phyloP scores from a whole-genome alignment of 2,797 vertebrate species.

The Rhynchonycteris naso region DNA sequence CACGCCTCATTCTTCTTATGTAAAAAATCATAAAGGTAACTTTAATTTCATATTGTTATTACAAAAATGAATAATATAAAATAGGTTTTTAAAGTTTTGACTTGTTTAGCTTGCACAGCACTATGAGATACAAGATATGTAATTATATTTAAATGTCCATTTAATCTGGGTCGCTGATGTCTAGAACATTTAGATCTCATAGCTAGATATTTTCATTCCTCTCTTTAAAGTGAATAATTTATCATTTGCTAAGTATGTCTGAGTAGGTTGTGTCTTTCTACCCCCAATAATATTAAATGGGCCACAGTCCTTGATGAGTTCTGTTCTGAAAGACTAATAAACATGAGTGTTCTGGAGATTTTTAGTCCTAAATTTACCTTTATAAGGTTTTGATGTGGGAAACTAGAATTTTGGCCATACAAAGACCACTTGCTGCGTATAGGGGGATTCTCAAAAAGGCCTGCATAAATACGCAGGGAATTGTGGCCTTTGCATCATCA shows the following conservation, averaged over 20 bases:
- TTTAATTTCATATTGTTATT: background rate
- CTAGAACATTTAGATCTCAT: background rate
- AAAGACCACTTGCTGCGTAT: background rate
- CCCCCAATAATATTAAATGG: background rate
- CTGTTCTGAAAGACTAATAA: background rate
- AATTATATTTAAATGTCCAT: background rate
- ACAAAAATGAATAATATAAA: background rate
- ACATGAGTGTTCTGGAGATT: background rate
- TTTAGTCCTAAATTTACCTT: background rate
- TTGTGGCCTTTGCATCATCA: background rate
- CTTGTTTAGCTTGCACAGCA: background rate
- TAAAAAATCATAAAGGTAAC: background rate
- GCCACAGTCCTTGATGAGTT: background rate
- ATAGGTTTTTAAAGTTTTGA: background rate
- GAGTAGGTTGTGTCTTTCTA: background rate
- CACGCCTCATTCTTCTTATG: background rate
- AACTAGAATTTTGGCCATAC: background rate
- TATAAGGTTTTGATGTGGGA: background rate
- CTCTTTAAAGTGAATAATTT: background rate
- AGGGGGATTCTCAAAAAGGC: background rate
- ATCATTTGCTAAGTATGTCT: background rate
- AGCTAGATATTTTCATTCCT: background rate
- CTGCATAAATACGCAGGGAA: accelerated
- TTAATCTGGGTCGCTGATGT: background rate
- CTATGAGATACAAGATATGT: background rate